A percentile compares a stretch with the other conserved stretches of the same genome.
These are phyloP conservation scores for Typhlomys cinereus DNA, from an alignment of 2,113 vertebrate genomes.

Conservation along the genomic window DNA sequence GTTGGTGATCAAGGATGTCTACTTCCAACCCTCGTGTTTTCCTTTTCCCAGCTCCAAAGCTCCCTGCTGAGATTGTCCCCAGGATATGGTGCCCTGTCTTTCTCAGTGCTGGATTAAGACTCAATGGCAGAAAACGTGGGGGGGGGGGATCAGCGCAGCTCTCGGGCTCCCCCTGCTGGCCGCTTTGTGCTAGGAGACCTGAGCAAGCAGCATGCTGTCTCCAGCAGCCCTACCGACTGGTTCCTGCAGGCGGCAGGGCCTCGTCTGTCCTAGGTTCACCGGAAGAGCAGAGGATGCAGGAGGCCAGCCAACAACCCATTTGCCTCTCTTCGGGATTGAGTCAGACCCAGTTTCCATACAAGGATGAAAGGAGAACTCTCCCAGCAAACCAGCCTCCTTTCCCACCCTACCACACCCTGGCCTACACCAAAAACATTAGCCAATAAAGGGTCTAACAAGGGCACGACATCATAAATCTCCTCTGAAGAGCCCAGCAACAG, in stretches of 20 bases:
- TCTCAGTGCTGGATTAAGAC: neutral
- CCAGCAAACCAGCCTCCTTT: neutral
- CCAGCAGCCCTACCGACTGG: neutral
- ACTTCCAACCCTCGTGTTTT: neutral
- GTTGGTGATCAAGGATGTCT: neutral
- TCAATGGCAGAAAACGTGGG: too few relatives aligned
- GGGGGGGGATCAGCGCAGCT: neutral
- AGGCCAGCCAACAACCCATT: neutral
- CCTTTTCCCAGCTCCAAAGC: neutral
- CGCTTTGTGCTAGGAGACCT: too few relatives aligned
- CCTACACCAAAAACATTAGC: neutral
- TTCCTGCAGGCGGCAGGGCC: neutral
- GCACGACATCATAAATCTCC: neutral
- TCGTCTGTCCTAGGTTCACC: neutral
- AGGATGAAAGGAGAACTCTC: neutral
- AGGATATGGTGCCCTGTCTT: too few relatives aligned
- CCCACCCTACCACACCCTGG: neutral
- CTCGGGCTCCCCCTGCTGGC: slow-evolving; percentile 56
- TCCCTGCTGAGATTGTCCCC: neutral
- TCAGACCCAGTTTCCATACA: neutral
- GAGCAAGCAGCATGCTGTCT: too few relatives aligned
- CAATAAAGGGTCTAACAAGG: neutral
- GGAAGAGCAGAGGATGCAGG: neutral
- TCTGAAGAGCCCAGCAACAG: neutral
- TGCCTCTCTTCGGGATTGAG: neutral